phyloP scores from a whole-genome alignment of 2,113 vertebrate genomes.

The Apodemus speciosus region DNA sequence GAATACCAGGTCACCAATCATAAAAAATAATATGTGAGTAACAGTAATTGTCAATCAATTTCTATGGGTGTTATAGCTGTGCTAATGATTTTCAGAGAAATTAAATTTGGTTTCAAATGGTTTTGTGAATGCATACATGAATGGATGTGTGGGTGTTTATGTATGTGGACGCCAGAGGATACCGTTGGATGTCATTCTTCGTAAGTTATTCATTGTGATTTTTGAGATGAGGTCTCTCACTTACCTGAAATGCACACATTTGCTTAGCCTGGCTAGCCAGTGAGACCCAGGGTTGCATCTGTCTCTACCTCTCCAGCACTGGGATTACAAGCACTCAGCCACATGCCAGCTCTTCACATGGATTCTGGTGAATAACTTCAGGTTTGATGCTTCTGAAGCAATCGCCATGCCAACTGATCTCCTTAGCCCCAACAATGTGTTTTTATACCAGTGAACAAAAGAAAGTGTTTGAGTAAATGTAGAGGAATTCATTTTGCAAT shows the following conservation, averaged over 20 bases:
- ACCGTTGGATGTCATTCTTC: not conserved
- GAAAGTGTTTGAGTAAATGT: not conserved
- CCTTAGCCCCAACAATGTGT: not conserved
- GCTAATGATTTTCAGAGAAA: slow-evolving; percentile 21
- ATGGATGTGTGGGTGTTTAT: not conserved
- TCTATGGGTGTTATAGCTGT: slow-evolving; percentile 7
- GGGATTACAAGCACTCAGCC: not conserved
- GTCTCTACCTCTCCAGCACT: not conserved
- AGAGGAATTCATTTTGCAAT: not conserved
- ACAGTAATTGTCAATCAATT: not conserved
- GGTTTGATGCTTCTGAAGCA: not conserved
- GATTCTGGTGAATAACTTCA: not conserved
- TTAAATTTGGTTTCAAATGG: not conserved
- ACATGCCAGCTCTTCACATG: not conserved
- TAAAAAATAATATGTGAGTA: not conserved
- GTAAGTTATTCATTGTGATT: not conserved
- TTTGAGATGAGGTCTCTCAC: not conserved
- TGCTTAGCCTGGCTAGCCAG: not conserved
- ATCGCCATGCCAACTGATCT: not conserved
- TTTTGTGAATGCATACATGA: not conserved
- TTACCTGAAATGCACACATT: not conserved
- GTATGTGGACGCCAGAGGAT: not conserved
- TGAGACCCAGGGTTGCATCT: not conserved
- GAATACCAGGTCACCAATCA: not conserved
- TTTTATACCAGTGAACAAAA: slow-evolving; percentile 18